Evolutionary conservation across 2,888 invertebrate genomes (phyloP).

Genomic region (Arge pagana): DNA sequence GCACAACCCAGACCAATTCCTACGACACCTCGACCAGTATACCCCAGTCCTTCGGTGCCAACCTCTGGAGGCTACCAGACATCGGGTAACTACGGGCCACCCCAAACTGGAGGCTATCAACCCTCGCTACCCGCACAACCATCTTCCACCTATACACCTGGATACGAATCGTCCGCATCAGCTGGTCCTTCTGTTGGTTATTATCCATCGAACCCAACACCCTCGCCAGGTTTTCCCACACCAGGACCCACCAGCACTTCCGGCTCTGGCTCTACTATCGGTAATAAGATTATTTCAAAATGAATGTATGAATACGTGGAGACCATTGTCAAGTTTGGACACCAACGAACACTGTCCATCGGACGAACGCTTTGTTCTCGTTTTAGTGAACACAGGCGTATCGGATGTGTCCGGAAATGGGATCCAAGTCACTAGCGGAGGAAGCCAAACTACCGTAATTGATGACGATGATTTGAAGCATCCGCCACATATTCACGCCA

Average conservation of each 20-base stretch:
- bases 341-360: constrained; percentile 27
- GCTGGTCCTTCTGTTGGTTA: constrained; percentile 1
- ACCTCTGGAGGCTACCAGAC: constrained; percentile 42
- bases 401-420: constrained; percentile 21
- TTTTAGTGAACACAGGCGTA: constrained; percentile 29
- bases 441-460: constrained; percentile 23
- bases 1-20: constrained; percentile 28
- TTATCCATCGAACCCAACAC: constrained; percentile 27
- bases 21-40: constrained; percentile 35
- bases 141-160: constrained; percentile 22
- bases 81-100: constrained; percentile 7
- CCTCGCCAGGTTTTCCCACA: constrained; percentile 29
- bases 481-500: constrained; percentile 76
- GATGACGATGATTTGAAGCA: constrained; percentile 69
- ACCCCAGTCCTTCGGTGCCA: constrained; percentile 44
- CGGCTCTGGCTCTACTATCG: constrained; percentile 19
- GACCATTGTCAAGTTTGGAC: too few species aligned
- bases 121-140: constrained; percentile 25
- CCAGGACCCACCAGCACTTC: constrained; percentile 15
- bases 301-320: too few species aligned
- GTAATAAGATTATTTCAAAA: too few species aligned
- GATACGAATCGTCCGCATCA: constrained; percentile 25
- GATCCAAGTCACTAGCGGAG: constrained; percentile 20
- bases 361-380: constrained; percentile 35
- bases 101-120: constrained; percentile 25